phyloP scores from a whole-genome alignment of 2,113 vertebrate species.

The Pycnonotus jocosus region DNA sequence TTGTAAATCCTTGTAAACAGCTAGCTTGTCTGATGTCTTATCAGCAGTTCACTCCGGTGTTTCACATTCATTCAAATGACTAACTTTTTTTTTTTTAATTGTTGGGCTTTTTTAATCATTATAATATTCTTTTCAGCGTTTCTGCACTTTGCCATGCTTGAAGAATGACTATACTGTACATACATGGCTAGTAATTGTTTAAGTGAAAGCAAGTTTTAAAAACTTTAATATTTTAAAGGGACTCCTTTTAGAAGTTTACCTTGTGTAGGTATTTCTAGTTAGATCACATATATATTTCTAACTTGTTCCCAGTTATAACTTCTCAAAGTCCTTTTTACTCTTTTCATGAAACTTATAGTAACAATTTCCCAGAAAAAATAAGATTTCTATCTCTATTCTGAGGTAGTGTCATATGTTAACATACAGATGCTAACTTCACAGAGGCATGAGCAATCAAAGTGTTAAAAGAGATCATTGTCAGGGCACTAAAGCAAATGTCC shows the following conservation, averaged over 20 bases:
- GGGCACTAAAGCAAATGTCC: neutral
- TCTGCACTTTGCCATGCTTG: neutral
- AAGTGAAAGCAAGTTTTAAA: neutral
- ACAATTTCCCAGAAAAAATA: neutral
- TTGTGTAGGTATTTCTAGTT: neutral
- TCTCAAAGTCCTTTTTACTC: neutral
- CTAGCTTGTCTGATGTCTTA: neutral
- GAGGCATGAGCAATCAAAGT: neutral
- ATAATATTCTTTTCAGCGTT: neutral
- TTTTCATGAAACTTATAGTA: neutral
- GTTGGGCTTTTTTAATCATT: neutral
- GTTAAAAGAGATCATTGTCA: neutral
- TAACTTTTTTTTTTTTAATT: neutral
- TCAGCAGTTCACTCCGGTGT: neutral
- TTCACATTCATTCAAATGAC: neutral
- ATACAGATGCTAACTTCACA: neutral
- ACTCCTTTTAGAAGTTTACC: neutral
- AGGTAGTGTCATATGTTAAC: neutral
- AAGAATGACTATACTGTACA: neutral
- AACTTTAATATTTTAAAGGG: neutral
- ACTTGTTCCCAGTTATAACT: neutral
- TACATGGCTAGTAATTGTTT: neutral
- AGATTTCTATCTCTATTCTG: neutral
- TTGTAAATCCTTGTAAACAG: neutral
- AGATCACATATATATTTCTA: neutral